Evolutionary conservation across 2,797 vertebrate species (phyloP).

Genomic region (Rhodeus uyekii): DNA sequence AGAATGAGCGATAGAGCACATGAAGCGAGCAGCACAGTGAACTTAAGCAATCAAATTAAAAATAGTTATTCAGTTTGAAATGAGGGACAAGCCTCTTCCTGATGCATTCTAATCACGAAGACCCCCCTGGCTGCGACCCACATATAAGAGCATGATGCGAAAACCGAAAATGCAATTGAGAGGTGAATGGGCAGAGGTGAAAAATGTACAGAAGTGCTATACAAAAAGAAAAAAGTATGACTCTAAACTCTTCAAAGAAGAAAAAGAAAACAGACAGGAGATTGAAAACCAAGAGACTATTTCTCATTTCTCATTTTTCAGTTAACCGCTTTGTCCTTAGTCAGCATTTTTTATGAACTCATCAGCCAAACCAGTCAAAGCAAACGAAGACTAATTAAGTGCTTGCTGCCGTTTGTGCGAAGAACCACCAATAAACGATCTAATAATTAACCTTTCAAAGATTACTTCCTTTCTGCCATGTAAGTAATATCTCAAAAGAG

Average conservation of each 20-base stretch:
- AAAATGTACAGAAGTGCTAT: not conserved
- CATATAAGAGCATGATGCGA: not conserved
- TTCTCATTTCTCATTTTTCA: not conserved
- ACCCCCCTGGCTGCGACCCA: constrained; percentile 52
- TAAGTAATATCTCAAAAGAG: constrained; percentile 72
- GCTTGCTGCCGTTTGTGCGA: constrained; percentile 75
- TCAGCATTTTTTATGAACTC: constrained; percentile 38
- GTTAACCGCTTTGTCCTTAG: constrained; percentile 18
- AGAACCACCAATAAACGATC: constrained; percentile 72
- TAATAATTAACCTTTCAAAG: constrained; percentile 78
- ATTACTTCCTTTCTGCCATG: constrained; percentile 67
- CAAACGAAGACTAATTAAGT: constrained; percentile 78
- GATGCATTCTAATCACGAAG: constrained; percentile 63
- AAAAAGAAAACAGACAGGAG: not conserved
- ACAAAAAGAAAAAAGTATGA: not conserved
- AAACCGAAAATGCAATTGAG: constrained; percentile 5
- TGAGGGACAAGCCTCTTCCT: constrained; percentile 66
- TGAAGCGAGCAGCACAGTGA: constrained; percentile 69
- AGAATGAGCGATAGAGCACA: constrained; percentile 67
- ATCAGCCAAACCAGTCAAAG: constrained; percentile 54
- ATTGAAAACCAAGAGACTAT: not conserved
- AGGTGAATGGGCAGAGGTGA: not conserved
- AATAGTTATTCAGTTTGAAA: constrained; percentile 78
- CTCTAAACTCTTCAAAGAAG: constrained; percentile 6
- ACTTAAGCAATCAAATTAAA: constrained; percentile 82